Evolutionary conservation across 2,888 invertebrate genomes (phyloP), one percentile per base, ranked within the genome.

Genomic region (Rugalucina vietnamica): DNA sequence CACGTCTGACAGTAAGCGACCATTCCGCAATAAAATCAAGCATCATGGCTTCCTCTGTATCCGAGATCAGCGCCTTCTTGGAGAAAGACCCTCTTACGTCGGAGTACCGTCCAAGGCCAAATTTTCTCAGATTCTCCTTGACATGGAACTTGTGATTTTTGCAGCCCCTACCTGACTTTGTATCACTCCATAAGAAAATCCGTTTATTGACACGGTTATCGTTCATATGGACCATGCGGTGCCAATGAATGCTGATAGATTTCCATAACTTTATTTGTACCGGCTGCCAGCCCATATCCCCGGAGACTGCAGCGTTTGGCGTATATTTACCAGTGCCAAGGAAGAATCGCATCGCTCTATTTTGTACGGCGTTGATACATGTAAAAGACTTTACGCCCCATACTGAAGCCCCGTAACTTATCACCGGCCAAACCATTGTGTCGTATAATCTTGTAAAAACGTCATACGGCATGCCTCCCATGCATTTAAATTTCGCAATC

Each of bases 371-470:
- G 36, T 81, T 76, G 0, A 76, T 50, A 3, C 50, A 2, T 4
- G 71, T 57, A 43, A 36, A 76, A 0, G 49, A 60, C 43, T 72
- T 73, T 32, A 14, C 24, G 10, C 71, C 84, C 78, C 78, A 84
- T 27, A 84, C 60, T 14, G 81, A 69, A 0, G 81, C 74, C 0
- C 71, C 81, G 65, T 78, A 84, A 27, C 32, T 29, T 29, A 78
- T 81, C 1, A 75, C 49, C n/a, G 76, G 81, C n/a, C 0, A 18
- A 14, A 85, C 79, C 21, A 34, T n/a, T 18, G 65, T 12, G n/a
- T 82, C n/a, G 24, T 60, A 85, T 18, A 85, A n/a, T 54, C 79
- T 81, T 1, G 82, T 79, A 24, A 36, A 84, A 27, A 76, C 81
- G 50, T 74, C 78, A 73, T 81, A 85, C 3, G 79, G 79, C 60